Conservation (phyloP, 2,888 invertebrate genomes). For the Agrilus biguttatus region DNA sequence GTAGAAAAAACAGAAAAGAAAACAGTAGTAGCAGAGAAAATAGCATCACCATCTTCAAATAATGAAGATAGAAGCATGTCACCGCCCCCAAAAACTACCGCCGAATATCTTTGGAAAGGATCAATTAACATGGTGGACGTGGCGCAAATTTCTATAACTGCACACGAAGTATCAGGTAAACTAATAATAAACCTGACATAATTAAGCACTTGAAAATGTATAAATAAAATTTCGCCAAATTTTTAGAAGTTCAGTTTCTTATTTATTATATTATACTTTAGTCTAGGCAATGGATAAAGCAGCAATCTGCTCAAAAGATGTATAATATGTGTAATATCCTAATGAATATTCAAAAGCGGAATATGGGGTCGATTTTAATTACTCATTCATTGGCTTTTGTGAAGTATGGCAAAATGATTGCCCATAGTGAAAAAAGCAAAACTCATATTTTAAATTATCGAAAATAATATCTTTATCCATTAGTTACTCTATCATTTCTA, state of each 20-base stretch:
- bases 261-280: too few relatives aligned
- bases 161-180: slow-evolving; percentile 52
- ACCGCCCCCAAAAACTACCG: slow-evolving; percentile 16
- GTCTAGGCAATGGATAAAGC: too few relatives aligned
- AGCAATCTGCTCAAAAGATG: too few relatives aligned
- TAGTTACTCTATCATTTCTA: too few relatives aligned
- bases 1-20: slow-evolving; percentile 2
- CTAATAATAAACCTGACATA: background rate
- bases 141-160: slow-evolving; percentile 70
- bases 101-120: slow-evolving; percentile 53
- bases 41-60: background rate
- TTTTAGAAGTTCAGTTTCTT: background rate
- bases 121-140: slow-evolving; percentile 84
- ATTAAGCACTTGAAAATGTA: background rate
- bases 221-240: background rate
- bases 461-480: too few relatives aligned
- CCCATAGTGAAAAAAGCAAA: too few relatives aligned
- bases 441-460: too few relatives aligned
- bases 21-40: background rate
- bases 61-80: slow-evolving; percentile 14
- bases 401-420: background rate
- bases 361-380: background rate
- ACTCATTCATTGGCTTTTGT: too few relatives aligned
- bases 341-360: too few relatives aligned
- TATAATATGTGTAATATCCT: too few relatives aligned